phyloP scores from a whole-genome alignment of 2,888 invertebrate species.

The Aplocera efformata region DNA sequence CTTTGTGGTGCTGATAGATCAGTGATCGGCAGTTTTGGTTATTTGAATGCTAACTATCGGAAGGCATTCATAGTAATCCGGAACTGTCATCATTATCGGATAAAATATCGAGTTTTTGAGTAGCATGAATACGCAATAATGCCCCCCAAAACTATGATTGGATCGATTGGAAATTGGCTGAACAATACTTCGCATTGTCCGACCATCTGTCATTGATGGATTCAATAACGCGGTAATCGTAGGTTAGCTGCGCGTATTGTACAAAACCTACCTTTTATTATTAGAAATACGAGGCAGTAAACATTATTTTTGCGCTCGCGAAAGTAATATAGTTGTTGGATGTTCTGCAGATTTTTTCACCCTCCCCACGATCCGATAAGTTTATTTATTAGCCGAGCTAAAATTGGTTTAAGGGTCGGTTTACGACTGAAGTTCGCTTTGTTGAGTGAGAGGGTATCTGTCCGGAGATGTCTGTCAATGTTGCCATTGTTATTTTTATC shows the following conservation, averaged over 20 bases:
- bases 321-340: slow-evolving; percentile 62
- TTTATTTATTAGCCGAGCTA: slow-evolving; percentile 74
- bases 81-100: slow-evolving; percentile 48
- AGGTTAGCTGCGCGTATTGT: slow-evolving; percentile 56
- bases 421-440: slow-evolving; percentile 66
- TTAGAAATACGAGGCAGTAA: slow-evolving; percentile 52
- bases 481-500: slow-evolving; percentile 49
- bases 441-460: slow-evolving; percentile 55
- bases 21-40: slow-evolving; percentile 10
- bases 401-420: slow-evolving; percentile 63
- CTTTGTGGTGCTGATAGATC: slow-evolving; percentile 9
- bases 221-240: slow-evolving; percentile 64
- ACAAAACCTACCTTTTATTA: slow-evolving; percentile 55
- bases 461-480: slow-evolving; percentile 55
- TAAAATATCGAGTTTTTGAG: slow-evolving; percentile 42
- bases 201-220: slow-evolving; percentile 72
- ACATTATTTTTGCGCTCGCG: slow-evolving; percentile 53
- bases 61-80: slow-evolving; percentile 28
- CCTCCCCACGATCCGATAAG: slow-evolving; percentile 61
- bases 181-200: slow-evolving; percentile 64
- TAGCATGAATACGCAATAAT: slow-evolving; percentile 65
- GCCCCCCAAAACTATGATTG: slow-evolving; percentile 51
- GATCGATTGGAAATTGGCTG: slow-evolving; percentile 55
- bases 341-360: slow-evolving; percentile 37
- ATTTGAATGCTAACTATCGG: slow-evolving; percentile 28